Evolutionary conservation across 2,797 vertebrate genomes (phyloP).

Genomic region (Myotis myotis): DNA sequence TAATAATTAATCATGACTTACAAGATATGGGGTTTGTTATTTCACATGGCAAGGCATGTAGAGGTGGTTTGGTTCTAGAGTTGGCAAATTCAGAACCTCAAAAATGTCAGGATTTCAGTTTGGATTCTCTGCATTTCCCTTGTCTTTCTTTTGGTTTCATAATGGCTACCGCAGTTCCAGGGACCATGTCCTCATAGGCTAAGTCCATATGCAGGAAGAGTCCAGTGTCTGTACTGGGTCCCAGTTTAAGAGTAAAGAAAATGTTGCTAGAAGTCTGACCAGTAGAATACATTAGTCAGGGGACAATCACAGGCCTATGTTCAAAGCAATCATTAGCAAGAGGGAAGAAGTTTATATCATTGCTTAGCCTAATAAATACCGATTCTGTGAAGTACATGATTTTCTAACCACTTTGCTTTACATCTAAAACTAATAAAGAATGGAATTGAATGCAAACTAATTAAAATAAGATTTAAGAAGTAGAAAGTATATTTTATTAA

Average conservation of each 20-base stretch:
- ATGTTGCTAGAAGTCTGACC: not conserved
- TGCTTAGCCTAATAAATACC: not conserved
- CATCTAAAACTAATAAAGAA: not conserved
- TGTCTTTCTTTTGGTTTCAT: not conserved
- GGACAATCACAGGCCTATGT: not conserved
- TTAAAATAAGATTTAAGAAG: not conserved
- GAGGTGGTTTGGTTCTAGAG: not conserved
- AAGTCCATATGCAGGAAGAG: not conserved
- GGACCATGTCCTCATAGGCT: not conserved
- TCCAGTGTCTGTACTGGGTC: fast-evolving
- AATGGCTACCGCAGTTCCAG: not conserved
- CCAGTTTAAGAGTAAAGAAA: not conserved
- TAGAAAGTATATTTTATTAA: not conserved
- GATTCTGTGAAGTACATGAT: not conserved
- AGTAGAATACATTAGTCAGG: not conserved
- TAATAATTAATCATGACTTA: not conserved
- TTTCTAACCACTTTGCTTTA: not conserved
- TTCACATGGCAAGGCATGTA: not conserved
- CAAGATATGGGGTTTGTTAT: not conserved
- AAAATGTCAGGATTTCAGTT: not conserved
- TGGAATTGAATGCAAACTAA: not conserved
- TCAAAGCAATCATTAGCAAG: not conserved
- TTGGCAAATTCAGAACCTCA: not conserved
- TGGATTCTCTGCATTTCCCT: not conserved
- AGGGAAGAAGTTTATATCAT: not conserved